Evolutionary conservation across 2,113 vertebrate species (phyloP).

Genomic region (Archilochus colubris): DNA sequence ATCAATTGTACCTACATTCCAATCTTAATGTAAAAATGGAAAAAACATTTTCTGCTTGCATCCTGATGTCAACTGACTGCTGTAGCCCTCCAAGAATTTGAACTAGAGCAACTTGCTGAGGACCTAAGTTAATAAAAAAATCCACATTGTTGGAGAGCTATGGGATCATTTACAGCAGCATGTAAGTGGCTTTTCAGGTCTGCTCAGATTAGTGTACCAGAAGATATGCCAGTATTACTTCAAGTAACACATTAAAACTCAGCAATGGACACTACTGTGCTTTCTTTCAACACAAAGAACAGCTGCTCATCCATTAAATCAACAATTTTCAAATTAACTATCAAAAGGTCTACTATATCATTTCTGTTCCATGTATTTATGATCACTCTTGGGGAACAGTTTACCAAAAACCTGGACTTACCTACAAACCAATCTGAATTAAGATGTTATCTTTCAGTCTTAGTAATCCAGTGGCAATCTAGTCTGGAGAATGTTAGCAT

Average conservation of each 20-base stretch:
- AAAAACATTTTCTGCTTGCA: not conserved
- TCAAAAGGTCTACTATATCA: conserved; percentile 35
- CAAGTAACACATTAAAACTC: conserved; percentile 70
- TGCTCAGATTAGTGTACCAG: conserved; percentile 73
- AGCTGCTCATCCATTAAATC: conserved; percentile 64
- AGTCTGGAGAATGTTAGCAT: conserved; percentile 74
- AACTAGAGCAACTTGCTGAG: not conserved
- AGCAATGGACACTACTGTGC: conserved; percentile 68
- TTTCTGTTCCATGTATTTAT: conserved; percentile 58
- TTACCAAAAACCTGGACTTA: conserved; percentile 61
- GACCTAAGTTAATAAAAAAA: not conserved
- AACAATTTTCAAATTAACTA: conserved; percentile 38
- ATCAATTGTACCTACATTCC: conserved; percentile 50
- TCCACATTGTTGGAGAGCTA: conserved; percentile 41
- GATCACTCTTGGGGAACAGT: conserved; percentile 52
- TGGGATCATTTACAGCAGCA: conserved; percentile 50
- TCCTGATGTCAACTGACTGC: not conserved
- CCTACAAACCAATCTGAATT: conserved; percentile 47
- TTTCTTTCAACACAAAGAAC: conserved; percentile 76
- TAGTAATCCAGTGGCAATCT: conserved; percentile 65
- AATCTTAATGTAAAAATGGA: conserved; percentile 44
- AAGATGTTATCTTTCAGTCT: conserved; percentile 49
- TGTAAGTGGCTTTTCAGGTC: conserved; percentile 70
- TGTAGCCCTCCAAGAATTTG: not conserved
- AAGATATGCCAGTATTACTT: conserved; percentile 73